phyloP scores from a whole-genome alignment of 2,888 invertebrate genomes.

The Chalcis sispes region DNA sequence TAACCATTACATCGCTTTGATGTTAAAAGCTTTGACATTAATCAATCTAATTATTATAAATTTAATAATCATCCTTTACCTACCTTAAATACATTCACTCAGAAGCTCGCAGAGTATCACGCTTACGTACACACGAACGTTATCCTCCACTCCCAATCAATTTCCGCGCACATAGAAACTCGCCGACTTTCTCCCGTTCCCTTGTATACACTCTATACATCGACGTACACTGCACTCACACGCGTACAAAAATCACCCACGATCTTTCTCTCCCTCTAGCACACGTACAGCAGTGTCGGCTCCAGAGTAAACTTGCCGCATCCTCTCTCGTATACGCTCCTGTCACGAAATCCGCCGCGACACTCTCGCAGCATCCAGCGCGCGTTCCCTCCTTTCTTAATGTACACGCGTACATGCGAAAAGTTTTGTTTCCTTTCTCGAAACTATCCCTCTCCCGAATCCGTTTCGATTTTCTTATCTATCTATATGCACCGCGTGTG shows the following conservation, averaged over 20 bases:
- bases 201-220: not conserved
- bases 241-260: too few relatives aligned
- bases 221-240: not conserved
- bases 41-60: too few relatives aligned
- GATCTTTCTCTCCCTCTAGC: not conserved
- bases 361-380: conserved; percentile 57
- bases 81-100: too few relatives aligned
- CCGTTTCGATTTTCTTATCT: conserved; percentile 1
- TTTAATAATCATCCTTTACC: too few relatives aligned
- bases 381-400: not conserved
- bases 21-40: too few relatives aligned
- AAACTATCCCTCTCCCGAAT: too few relatives aligned
- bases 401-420: not conserved
- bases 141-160: too few relatives aligned
- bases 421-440: too few relatives aligned
- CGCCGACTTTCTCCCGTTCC: not conserved
- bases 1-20: too few relatives aligned
- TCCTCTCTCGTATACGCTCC: conserved; percentile 40
- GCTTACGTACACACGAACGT: too few relatives aligned
- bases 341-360: conserved; percentile 52
- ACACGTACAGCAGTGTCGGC: not conserved
- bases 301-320: not conserved
- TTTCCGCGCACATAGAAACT: not conserved
- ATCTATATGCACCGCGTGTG: too few relatives aligned
- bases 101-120: too few relatives aligned